A percentile compares a stretch with the other conserved stretches of the same genome.
Conservation (phyloP, 2,797 vertebrate species). For the Anomalospiza imberbis region DNA sequence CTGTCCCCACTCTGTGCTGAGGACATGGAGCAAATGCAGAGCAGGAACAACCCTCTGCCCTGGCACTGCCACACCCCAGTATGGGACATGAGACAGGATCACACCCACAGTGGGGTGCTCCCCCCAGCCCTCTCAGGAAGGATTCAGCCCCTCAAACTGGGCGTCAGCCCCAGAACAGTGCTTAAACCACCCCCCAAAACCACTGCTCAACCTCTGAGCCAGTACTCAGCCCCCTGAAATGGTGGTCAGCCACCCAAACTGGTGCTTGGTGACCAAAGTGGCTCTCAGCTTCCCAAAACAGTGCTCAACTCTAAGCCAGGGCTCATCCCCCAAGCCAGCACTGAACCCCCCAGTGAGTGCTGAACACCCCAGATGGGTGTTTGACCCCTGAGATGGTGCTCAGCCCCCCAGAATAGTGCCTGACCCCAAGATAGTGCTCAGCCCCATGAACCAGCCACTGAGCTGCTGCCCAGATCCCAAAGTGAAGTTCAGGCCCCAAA, state of each 20-base stretch:
- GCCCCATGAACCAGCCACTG: background rate
- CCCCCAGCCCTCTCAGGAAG: background rate
- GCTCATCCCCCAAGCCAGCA: background rate
- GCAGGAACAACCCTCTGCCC: background rate
- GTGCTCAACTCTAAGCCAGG: background rate
- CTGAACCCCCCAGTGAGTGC: background rate
- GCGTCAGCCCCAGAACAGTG: rapidly evolving
- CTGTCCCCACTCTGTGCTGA: background rate
- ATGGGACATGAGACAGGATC: rapidly evolving
- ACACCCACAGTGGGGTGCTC: background rate
- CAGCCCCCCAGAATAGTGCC: background rate
- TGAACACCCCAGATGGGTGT: background rate
- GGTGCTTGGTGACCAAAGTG: background rate
- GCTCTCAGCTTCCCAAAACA: background rate
- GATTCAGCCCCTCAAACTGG: background rate
- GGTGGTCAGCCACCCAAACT: background rate
- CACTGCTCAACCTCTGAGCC: background rate
- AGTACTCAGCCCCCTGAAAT: background rate
- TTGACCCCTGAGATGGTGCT: background rate
- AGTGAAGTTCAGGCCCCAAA: background rate
- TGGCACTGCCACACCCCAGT: background rate
- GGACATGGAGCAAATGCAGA: background rate
- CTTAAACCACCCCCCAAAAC: background rate
- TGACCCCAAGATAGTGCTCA: background rate
- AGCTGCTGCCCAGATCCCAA: background rate